These are phyloP conservation scores for Pseudorectes ferrugineus DNA, from an alignment of 2,113 vertebrate genomes.

Conservation along the genomic window DNA sequence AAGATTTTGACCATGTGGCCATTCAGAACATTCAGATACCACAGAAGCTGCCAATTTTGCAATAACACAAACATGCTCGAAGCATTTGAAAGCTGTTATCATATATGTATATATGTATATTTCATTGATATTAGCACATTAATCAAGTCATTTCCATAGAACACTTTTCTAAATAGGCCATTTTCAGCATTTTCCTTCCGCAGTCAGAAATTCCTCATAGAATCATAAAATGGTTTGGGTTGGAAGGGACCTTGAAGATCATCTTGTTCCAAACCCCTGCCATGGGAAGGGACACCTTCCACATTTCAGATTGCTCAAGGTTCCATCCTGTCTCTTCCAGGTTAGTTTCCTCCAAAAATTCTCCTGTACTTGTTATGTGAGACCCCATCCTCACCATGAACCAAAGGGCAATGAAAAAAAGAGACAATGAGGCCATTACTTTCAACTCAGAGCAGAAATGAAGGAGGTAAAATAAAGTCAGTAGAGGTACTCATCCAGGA, in stretches of 20 bases:
- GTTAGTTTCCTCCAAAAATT: not conserved
- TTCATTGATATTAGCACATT: not conserved
- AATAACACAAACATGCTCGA: not conserved
- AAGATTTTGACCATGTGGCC: not conserved
- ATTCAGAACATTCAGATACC: not conserved
- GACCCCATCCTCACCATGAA: not conserved
- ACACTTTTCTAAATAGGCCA: not conserved
- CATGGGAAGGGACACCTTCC: not conserved
- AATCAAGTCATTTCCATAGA: not conserved
- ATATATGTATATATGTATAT: not conserved
- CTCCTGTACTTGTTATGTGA: not conserved
- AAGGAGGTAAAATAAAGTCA: not conserved
- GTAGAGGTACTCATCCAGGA: not conserved
- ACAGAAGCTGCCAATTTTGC: not conserved
- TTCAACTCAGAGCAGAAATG: not conserved
- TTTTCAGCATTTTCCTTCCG: not conserved
- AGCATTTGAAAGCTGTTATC: not conserved
- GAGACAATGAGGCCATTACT: not conserved
- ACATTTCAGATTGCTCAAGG: not conserved
- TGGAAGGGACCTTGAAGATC: not conserved
- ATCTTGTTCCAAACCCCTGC: rapidly evolving
- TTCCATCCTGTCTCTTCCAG: not conserved
- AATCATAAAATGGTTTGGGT: not conserved
- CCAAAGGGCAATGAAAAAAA: not conserved
- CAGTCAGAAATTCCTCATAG: not conserved